These are phyloP conservation scores for Orchesella flavescens DNA, from an alignment of 2,888 invertebrate genomes.

Conservation along the genomic window DNA sequence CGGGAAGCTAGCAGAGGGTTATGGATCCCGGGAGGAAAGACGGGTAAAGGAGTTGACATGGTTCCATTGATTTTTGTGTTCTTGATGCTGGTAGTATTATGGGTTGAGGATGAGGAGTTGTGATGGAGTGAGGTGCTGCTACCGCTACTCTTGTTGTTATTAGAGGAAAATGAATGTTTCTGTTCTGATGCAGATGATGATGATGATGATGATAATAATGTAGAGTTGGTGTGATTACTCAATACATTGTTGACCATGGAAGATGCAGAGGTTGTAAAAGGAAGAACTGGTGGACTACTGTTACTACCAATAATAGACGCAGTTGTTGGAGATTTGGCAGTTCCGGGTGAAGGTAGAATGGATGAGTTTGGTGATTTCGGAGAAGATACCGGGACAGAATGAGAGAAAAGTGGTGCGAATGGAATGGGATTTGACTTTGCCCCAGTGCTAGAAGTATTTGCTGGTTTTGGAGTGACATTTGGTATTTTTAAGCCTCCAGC, in stretches of 20 bases:
- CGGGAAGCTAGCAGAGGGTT: conserved; percentile 62
- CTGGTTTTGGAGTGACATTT: conserved; percentile 34
- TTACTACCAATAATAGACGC: neutral
- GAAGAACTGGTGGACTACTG: conserved; percentile 35
- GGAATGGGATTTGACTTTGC: conserved; percentile 48
- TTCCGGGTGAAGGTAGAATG: conserved; percentile 18
- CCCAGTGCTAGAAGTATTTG: neutral
- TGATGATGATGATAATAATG: conserved; percentile 5
- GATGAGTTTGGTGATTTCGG: conserved; percentile 55
- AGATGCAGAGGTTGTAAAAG: conserved; percentile 15
- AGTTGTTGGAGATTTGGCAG: conserved; percentile 34
- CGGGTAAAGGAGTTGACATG: conserved; percentile 61
- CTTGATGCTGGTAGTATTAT: conserved; percentile 7
- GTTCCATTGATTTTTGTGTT: conserved; percentile 67
- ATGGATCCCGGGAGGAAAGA: conserved; percentile 67
- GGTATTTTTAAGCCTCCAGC: conserved; percentile 55
- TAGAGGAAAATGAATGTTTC: conserved; percentile 31
- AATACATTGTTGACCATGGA: neutral
- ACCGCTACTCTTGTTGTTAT: neutral
- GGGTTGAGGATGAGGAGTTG: conserved; percentile 27
- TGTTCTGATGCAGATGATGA: conserved; percentile 10
- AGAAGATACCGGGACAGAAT: conserved; percentile 54
- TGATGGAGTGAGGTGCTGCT: conserved; percentile 33
- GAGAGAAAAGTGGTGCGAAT: conserved; percentile 57
- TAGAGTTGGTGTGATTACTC: conserved; percentile 4